Percentiles rank a stretch among this genome's conserved stretches.
These are phyloP conservation scores for Gallinago stenura DNA, from an alignment of 2,797 vertebrate species.

Conservation along the genomic window DNA sequence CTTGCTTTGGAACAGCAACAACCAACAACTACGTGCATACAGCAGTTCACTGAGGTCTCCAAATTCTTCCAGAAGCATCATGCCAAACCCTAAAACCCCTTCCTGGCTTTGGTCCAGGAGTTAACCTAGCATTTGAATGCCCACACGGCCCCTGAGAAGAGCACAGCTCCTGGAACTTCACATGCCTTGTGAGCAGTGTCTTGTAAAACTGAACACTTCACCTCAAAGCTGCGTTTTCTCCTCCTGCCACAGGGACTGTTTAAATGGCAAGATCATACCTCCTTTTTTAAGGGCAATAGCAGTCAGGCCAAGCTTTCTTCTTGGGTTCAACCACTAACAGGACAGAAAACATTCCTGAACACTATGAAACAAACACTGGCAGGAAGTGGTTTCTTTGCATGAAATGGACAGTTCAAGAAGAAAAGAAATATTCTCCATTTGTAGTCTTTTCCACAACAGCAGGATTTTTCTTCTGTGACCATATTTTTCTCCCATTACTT, in stretches of 20 bases:
- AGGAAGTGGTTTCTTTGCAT: not conserved
- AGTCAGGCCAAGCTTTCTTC: not conserved
- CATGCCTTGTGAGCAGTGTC: not conserved
- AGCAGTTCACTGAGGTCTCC: not conserved
- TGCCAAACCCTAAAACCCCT: not conserved
- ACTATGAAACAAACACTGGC: not conserved
- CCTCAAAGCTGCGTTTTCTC: not conserved
- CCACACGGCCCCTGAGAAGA: accelerated
- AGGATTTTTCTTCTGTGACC: not conserved
- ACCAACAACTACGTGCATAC: not conserved
- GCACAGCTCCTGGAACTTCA: not conserved
- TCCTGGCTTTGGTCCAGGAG: not conserved
- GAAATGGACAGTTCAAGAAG: not conserved
- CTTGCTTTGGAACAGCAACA: not conserved
- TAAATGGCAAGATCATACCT: not conserved
- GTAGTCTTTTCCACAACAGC: not conserved
- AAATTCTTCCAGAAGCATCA: not conserved
- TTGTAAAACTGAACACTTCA: not conserved
- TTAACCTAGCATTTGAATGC: not conserved
- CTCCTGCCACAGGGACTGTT: not conserved
- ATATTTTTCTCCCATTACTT: not conserved
- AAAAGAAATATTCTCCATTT: not conserved
- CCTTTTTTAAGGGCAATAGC: not conserved
- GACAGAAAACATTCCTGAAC: not conserved
- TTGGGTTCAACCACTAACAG: not conserved